These are phyloP conservation scores for Acyrthosiphon pisum DNA, from an alignment of 1,140 invertebrate genomes.

Conservation along the genomic window DNA sequence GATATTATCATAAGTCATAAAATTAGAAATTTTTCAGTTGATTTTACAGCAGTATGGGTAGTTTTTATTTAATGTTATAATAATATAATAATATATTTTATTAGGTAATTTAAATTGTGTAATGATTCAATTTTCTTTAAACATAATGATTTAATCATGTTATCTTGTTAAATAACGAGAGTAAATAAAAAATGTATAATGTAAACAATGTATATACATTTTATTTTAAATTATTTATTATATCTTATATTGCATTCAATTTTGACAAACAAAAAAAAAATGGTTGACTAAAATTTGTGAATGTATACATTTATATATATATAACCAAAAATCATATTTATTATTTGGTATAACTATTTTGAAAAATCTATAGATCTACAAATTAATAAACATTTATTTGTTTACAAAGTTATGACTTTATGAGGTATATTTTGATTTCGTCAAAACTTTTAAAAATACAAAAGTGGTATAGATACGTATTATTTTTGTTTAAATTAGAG, in stretches of 20 bases:
- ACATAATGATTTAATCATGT: background rate
- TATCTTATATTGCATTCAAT: background rate
- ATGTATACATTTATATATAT: too few relatives aligned
- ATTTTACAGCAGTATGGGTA: background rate
- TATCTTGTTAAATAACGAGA: too few relatives aligned
- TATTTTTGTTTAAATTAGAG: constrained; percentile 21
- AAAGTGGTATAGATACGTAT: background rate
- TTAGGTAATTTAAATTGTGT: background rate
- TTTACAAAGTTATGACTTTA: background rate
- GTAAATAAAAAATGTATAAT: too few relatives aligned
- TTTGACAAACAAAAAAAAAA: background rate
- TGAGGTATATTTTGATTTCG: background rate
- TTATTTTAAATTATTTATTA: background rate
- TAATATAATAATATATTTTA: too few relatives aligned
- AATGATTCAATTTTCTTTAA: background rate
- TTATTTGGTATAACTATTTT: background rate
- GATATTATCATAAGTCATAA: background rate
- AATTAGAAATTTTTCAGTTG: background rate
- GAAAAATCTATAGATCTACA: background rate
- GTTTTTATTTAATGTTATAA: background rate
- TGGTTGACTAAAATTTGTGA: background rate
- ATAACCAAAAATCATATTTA: background rate
- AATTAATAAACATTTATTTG: background rate
- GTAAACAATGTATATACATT: too few relatives aligned
- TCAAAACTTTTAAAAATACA: background rate